A percentile compares a stretch with the other conserved stretches of the same genome.
These are phyloP conservation scores for Heteractis magnifica DNA, from an alignment of 92 coral and sea anemone genomes.

Conservation along the genomic window DNA sequence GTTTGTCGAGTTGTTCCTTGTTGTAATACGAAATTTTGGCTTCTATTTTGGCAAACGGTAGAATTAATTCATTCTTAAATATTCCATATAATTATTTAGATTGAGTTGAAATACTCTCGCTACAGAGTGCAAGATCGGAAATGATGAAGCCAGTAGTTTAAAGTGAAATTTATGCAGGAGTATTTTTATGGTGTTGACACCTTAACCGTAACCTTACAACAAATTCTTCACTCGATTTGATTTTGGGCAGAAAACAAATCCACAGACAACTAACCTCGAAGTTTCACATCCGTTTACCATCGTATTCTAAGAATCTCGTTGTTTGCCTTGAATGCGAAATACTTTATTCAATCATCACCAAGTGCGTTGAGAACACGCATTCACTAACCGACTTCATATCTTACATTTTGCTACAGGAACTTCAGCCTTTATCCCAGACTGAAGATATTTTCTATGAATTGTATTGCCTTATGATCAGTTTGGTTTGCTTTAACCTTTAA, in stretches of 20 bases:
- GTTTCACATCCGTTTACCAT: slow-evolving; percentile 60
- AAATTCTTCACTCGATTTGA: background rate
- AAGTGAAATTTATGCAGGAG: slow-evolving; percentile 62
- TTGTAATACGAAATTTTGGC: slow-evolving; percentile 78
- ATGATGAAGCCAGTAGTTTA: slow-evolving; percentile 57
- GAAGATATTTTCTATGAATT: slow-evolving; percentile 22
- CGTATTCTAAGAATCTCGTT: slow-evolving; percentile 56
- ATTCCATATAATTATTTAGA: slow-evolving; percentile 80
- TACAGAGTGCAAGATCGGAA: slow-evolving; percentile 62
- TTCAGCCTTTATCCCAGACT: slow-evolving; percentile 11
- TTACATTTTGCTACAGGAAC: slow-evolving; percentile 11
- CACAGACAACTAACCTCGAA: slow-evolving; percentile 57
- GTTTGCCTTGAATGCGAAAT: slow-evolving; percentile 63
- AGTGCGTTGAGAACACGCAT: background rate
- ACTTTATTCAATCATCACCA: slow-evolving; percentile 28
- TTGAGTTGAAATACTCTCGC: slow-evolving; percentile 75
- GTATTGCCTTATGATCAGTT: slow-evolving; percentile 12
- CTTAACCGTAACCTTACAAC: slow-evolving; percentile 49
- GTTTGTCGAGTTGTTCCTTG: slow-evolving; percentile 54
- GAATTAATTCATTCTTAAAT: slow-evolving; percentile 91
- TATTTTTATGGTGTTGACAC: slow-evolving; percentile 52
- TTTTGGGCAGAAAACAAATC: slow-evolving; percentile 27
- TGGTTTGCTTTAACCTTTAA: slow-evolving; percentile 14
- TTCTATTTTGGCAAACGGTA: slow-evolving; percentile 85
- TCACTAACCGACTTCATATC: slow-evolving; percentile 2